phyloP scores from a whole-genome alignment of 2,797 vertebrate species.

The Rhynchonycteris naso region DNA sequence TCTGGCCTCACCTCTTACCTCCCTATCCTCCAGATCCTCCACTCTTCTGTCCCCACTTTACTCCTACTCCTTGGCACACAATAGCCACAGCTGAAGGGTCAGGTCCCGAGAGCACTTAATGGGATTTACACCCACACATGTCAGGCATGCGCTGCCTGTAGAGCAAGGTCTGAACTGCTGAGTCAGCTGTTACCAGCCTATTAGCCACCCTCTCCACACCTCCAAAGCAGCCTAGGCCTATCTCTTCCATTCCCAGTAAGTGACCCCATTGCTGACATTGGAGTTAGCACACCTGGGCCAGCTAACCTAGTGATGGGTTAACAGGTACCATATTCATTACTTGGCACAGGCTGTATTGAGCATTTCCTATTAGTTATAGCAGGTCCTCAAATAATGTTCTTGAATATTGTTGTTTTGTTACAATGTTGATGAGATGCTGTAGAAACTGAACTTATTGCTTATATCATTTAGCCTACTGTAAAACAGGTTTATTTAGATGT shows the following conservation, averaged over 20 bases:
- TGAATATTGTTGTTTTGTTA: background rate
- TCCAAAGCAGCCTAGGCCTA: background rate
- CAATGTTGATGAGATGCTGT: background rate
- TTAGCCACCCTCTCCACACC: background rate
- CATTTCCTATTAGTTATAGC: background rate
- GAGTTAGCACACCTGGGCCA: no score
- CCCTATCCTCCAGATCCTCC: background rate
- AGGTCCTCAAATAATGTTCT: background rate
- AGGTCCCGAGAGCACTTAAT: background rate
- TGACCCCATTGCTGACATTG: background rate
- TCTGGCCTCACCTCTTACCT: background rate
- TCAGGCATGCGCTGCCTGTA: background rate
- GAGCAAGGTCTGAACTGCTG: background rate
- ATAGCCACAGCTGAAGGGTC: accelerated
- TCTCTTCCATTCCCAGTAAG: background rate
- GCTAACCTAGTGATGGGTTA: background rate
- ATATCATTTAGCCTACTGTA: background rate
- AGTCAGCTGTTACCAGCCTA: background rate
- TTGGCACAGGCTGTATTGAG: background rate
- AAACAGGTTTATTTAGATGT: background rate
- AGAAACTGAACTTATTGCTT: background rate
- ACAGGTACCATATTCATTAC: background rate
- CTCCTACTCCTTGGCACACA: no score
- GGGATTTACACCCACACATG: accelerated
- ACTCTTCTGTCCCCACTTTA: background rate